Conservation (phyloP, 53 echinoderm and acorn worm species). For the Mesocentrotus franciscanus region DNA sequence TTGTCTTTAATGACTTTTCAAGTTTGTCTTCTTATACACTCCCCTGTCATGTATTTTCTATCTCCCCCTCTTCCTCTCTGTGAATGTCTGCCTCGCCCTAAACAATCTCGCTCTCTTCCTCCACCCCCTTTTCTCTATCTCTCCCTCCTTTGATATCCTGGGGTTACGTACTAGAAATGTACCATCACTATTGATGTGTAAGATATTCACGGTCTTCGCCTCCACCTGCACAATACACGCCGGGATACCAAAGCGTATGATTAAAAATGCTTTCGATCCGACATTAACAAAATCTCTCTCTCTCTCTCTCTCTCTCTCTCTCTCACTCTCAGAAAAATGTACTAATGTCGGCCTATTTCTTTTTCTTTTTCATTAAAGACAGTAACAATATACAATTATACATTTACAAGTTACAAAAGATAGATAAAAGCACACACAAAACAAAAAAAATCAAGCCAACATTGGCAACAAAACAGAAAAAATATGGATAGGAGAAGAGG, state of each 20-base stretch:
- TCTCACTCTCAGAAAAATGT: background rate
- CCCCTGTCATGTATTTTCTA: background rate
- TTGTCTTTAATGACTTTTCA: too few relatives aligned
- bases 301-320: background rate
- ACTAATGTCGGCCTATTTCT: background rate
- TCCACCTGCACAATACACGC: conserved; percentile 2
- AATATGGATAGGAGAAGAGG: too few relatives aligned
- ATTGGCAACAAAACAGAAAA: too few relatives aligned
- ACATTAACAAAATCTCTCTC: too few relatives aligned
- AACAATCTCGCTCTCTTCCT: background rate
- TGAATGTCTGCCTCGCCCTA: background rate
- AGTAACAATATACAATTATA: too few relatives aligned
- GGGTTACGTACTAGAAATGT: background rate
- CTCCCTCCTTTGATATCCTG: background rate
- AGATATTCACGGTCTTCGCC: conserved; percentile 33
- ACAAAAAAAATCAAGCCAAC: too few relatives aligned
- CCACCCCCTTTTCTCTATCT: background rate
- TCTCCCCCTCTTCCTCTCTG: background rate
- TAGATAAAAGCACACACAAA: too few relatives aligned
- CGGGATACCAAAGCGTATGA: conserved; percentile 8
- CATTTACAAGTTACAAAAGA: too few relatives aligned
- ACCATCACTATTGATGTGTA: background rate
- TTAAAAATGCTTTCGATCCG: background rate
- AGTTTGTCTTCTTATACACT: background rate
- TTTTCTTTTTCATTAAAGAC: too few relatives aligned